Evolutionary conservation across 2,888 invertebrate species (phyloP).

Genomic region (Opisthograptis luteolata): DNA sequence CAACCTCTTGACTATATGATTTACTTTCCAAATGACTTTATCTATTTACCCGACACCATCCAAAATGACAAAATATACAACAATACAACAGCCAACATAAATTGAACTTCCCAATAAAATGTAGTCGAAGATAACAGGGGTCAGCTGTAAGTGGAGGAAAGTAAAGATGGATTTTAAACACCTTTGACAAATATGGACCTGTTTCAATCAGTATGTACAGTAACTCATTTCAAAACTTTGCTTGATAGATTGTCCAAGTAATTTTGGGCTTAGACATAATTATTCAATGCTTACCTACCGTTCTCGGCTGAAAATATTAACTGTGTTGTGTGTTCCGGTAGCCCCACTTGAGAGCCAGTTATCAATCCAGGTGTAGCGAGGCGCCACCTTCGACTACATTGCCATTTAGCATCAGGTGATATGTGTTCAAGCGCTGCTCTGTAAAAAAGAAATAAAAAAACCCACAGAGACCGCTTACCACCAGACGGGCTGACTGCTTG

Average conservation of each 20-base stretch:
- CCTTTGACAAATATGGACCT: slow-evolving; percentile 59
- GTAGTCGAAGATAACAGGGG: slow-evolving; percentile 19
- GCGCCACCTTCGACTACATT: too few relatives aligned
- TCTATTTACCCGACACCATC: slow-evolving; percentile 64
- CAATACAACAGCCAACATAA: slow-evolving; percentile 37
- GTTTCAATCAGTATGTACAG: slow-evolving; percentile 23
- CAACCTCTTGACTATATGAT: slow-evolving; percentile 54
- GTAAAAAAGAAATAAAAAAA: too few relatives aligned
- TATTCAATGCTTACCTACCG: too few relatives aligned
- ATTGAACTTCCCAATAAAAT: slow-evolving; percentile 29
- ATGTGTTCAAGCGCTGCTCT: too few relatives aligned
- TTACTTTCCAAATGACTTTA: slow-evolving; percentile 63
- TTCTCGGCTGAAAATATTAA: too few relatives aligned
- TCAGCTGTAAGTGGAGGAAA: slow-evolving; percentile 43
- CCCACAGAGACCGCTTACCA: too few relatives aligned
- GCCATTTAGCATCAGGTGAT: too few relatives aligned
- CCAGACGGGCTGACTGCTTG: too few relatives aligned
- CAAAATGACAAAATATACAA: slow-evolving; percentile 60
- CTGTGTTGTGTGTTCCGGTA: too few relatives aligned
- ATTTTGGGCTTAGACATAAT: too few relatives aligned
- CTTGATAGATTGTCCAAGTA: not conserved
- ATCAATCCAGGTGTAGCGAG: too few relatives aligned
- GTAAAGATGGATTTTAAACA: slow-evolving; percentile 51
- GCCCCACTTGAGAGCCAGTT: too few relatives aligned
- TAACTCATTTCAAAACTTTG: slow-evolving; percentile 2